These are phyloP conservation scores for Forbesichthys papilliferus DNA, from an alignment of 2,113 vertebrate species.

Conservation along the genomic window DNA sequence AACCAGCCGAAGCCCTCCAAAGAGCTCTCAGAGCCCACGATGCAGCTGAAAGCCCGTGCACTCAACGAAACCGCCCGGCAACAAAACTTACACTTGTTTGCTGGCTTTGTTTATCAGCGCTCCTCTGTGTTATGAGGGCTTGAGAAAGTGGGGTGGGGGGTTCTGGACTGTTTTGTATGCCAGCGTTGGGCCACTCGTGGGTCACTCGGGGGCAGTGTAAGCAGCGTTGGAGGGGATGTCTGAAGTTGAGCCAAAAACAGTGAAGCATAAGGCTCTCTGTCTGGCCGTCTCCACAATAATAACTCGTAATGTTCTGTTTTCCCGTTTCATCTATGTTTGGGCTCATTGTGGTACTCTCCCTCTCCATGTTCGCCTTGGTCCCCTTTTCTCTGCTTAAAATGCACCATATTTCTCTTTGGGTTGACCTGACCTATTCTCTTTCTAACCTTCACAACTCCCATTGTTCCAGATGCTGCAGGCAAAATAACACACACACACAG, in stretches of 20 bases:
- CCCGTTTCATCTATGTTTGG: slow-evolving; percentile 22
- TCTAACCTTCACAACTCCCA: slow-evolving; percentile 46
- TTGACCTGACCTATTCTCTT: slow-evolving; percentile 30
- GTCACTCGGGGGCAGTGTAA: slow-evolving; percentile 27
- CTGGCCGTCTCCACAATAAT: slow-evolving; percentile 6
- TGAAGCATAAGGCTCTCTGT: slow-evolving; percentile 31
- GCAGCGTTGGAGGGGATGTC: slow-evolving; percentile 37
- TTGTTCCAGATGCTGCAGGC: slow-evolving; percentile 51
- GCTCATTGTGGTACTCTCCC: slow-evolving; percentile 13
- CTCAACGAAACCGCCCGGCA: slow-evolving; percentile 57
- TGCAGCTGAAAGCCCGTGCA: slow-evolving; percentile 48
- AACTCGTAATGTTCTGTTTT: slow-evolving; percentile 14
- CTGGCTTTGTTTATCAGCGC: slow-evolving; percentile 46
- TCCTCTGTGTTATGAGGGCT: slow-evolving; percentile 54
- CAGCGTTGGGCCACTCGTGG: slow-evolving; percentile 21
- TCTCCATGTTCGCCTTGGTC: not conserved
- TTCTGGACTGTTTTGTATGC: slow-evolving; percentile 4
- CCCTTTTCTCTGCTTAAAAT: slow-evolving; percentile 1
- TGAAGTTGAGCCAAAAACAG: slow-evolving; percentile 37
- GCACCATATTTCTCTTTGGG: slow-evolving; percentile 28
- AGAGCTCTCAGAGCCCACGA: slow-evolving; percentile 41
- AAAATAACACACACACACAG: slow-evolving; percentile 12
- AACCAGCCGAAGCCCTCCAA: slow-evolving; percentile 50
- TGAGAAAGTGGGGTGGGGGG: slow-evolving; percentile 25
- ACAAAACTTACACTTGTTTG: slow-evolving; percentile 65